Percentiles rank a stretch among this genome's conserved stretches.
phyloP scores from a whole-genome alignment of 2,113 vertebrate species.

The Syngnathus scovelli region DNA sequence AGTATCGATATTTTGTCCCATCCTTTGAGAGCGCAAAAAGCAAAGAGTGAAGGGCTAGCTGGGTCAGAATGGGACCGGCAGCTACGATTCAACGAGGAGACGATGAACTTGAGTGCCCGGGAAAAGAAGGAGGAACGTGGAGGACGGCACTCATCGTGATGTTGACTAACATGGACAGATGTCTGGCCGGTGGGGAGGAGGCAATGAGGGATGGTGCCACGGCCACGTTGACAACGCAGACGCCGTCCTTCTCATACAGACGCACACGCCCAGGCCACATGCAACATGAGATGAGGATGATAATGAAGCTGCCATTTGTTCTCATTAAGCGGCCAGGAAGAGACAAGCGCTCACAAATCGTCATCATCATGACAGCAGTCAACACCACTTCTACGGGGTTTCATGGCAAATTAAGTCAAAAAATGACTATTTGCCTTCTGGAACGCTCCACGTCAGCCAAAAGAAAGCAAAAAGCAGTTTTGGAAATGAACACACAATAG shows the following conservation, averaged over 20 bases:
- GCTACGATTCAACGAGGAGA: slow-evolving; percentile 37
- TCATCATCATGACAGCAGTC: not conserved
- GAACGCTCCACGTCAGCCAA: too few relatives aligned
- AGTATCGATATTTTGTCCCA: not conserved
- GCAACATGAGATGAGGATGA: slow-evolving; percentile 36
- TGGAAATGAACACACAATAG: too few relatives aligned
- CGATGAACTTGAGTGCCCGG: slow-evolving; percentile 36
- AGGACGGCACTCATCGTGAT: slow-evolving; percentile 58
- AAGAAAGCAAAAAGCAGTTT: not conserved
- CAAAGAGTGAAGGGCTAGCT: slow-evolving; percentile 19
- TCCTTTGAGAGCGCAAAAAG: slow-evolving; percentile 21
- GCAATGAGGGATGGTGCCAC: slow-evolving; percentile 60
- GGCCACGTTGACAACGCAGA: slow-evolving; percentile 48
- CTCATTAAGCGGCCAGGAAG: slow-evolving; percentile 7
- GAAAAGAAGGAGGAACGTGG: slow-evolving; percentile 55
- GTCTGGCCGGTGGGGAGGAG: slow-evolving; percentile 48
- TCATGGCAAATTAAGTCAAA: not conserved
- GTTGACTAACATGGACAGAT: slow-evolving; percentile 69
- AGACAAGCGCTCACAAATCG: not conserved
- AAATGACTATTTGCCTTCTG: too few relatives aligned
- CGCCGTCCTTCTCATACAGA: slow-evolving; percentile 37
- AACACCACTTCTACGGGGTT: not conserved
- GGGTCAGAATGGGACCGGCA: slow-evolving; percentile 27
- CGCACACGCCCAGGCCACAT: slow-evolving; percentile 40
- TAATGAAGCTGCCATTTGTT: slow-evolving; percentile 10